Evolutionary conservation across 2,888 invertebrate genomes (phyloP), one percentile per base, ranked within the genome.

Genomic region (Boloria selene): DNA sequence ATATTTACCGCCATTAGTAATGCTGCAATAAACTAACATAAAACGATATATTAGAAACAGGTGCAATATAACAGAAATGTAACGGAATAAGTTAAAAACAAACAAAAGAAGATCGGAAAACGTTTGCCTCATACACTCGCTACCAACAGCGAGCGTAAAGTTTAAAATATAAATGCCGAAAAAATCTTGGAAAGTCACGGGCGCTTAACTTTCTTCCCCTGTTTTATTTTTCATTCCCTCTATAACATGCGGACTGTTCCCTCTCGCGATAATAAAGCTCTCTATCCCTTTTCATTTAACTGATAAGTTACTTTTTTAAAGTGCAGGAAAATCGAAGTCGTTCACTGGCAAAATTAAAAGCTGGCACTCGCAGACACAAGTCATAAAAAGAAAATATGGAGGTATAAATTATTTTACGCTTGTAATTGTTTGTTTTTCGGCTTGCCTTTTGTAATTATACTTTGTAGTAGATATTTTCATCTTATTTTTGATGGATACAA

Each of bases 161-260:
- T 90, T 90, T 88, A 87, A 90, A 91, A 92, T 89, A 90, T 86
- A 88, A 90, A 90, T 86, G 86, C 81, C 84, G 80, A 88, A 90
- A 88, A 90, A 91, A 90, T 88, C 90, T 91, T 91, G 87, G 89
- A 91, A 92, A 92, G 92, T 92, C 92, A 92, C 92, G 92, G 92
- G 88, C 90, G 92, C 91, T 92, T 92, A 92, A 92, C 92, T 92
- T 91, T 90, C 86, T 87, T 90, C 92, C 91, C 91, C 91, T 84
- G 88, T 90, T 91, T 91, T 91, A 92, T 91, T 91, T 87, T 90
- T 83, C 84, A 80, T 85, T 89, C 90, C 91, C 90, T 89, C 84
- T 85, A 82, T 81, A 82, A 80, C 83, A 80, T 75, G 72, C 80
- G 79, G 82, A 73, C 81, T 77, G 75, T 80, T 79, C 76, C 69